These are phyloP conservation scores for Madoqua kirkii DNA, from an alignment of 2,113 vertebrate species.

Conservation along the genomic window DNA sequence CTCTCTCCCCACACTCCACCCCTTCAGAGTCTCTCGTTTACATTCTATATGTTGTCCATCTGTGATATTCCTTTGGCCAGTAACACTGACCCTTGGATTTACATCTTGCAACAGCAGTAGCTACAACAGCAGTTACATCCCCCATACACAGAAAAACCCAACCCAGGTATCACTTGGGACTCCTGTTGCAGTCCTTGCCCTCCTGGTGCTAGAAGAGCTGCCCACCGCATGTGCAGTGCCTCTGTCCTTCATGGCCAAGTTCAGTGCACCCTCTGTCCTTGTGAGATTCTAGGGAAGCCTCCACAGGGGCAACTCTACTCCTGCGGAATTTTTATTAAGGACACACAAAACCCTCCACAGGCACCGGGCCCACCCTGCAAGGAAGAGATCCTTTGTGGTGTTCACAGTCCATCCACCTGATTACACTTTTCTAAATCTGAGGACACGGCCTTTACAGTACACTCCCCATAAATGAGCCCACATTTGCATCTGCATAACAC, in stretches of 20 bases:
- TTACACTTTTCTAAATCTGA: not conserved
- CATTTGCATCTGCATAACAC: not conserved
- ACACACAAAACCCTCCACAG: not conserved
- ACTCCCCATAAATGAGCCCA: not conserved
- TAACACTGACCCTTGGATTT: not conserved
- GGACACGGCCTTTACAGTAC: not conserved
- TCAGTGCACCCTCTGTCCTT: not conserved
- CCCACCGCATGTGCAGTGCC: rapidly evolving
- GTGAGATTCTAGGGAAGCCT: not conserved
- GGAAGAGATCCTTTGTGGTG: not conserved
- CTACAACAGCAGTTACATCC: not conserved
- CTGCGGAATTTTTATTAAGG: not conserved
- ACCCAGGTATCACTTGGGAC: not conserved
- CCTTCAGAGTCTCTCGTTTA: not conserved
- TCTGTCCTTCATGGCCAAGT: not conserved
- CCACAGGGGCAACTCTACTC: not conserved
- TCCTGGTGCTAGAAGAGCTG: not conserved
- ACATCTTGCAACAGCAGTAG: not conserved
- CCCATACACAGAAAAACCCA: not conserved
- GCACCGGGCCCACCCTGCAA: not conserved
- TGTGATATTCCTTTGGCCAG: not conserved
- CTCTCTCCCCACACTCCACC: not conserved
- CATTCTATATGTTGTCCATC: not conserved
- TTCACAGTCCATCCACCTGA: not conserved
- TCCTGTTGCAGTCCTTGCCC: not conserved